These are phyloP conservation scores for Drosophila ustulata DNA, from an alignment of 2,888 invertebrate genomes.

Conservation along the genomic window DNA sequence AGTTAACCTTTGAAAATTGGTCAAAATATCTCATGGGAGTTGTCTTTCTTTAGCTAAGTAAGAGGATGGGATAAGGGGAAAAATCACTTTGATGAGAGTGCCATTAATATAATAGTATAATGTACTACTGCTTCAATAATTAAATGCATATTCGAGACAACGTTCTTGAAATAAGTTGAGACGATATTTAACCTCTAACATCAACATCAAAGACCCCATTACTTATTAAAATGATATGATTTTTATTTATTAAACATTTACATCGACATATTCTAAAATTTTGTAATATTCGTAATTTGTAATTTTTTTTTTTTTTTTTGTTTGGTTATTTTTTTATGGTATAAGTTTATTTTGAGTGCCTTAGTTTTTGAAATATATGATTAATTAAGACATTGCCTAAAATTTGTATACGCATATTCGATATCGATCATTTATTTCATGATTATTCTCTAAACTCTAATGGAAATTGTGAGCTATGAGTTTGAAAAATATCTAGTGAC, in stretches of 20 bases:
- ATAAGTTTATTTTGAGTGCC: conserved; percentile 28
- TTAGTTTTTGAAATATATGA: conserved; percentile 29
- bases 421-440: conserved; percentile 16
- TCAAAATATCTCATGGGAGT: background rate
- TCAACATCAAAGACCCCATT: conserved; percentile 3
- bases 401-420: conserved; percentile 16
- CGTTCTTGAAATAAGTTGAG: no score
- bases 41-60: background rate
- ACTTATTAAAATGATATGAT: conserved; percentile 57
- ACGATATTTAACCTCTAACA: no score
- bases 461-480: background rate
- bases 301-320: conserved; percentile 19
- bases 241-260: conserved; percentile 59
- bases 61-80: background rate
- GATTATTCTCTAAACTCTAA: conserved; percentile 3
- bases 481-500: background rate
- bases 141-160: no score
- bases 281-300: conserved; percentile 22
- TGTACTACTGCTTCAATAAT: no score
- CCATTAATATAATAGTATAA: no score
- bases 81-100: background rate
- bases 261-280: conserved; percentile 47
- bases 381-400: conserved; percentile 35
- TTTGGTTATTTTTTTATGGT: conserved; percentile 31
- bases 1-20: background rate